A percentile compares a stretch with the other conserved stretches of the same genome.
Conservation (phyloP, 2,797 vertebrate genomes). For the Remorina albescens region DNA sequence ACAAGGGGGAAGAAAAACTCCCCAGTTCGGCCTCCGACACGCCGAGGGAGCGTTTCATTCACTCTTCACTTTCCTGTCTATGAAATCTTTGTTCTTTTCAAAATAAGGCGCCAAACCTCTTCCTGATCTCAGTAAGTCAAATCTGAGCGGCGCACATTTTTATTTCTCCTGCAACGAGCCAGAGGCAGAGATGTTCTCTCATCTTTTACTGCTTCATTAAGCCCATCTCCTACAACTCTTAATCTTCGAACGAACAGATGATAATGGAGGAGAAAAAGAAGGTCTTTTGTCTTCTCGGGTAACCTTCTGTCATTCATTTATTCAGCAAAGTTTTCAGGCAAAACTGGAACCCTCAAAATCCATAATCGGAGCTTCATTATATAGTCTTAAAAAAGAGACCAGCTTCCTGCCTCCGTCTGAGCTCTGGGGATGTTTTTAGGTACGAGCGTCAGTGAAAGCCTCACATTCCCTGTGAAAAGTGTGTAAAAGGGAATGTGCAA, state of each 20-base stretch:
- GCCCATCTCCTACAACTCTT: background rate
- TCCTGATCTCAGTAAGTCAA: background rate
- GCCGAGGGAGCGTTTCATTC: background rate
- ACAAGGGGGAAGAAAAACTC: slow-evolving; percentile 2
- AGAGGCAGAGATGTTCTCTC: background rate
- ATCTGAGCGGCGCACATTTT: slow-evolving; percentile 40
- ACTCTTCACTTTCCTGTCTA: background rate
- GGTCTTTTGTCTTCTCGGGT: no score
- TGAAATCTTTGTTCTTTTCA: background rate
- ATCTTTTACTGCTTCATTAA: background rate
- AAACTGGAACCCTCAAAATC: background rate
- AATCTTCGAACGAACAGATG: background rate
- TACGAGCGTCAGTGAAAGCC: background rate
- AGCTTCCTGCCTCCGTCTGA: background rate
- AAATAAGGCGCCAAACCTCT: background rate
- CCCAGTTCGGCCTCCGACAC: slow-evolving; percentile 15
- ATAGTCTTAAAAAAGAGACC: no score
- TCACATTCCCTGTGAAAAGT: background rate
- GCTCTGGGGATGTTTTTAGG: background rate
- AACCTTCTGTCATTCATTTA: no score
- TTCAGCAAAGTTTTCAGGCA: no score
- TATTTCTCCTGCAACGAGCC: slow-evolving; percentile 32
- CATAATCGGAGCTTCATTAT: background rate
- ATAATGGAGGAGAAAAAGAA: background rate
- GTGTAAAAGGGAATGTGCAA: slow-evolving; percentile 9